These are phyloP conservation scores for Diploptera punctata DNA, from an alignment of 2,888 invertebrate species.

Conservation along the genomic window DNA sequence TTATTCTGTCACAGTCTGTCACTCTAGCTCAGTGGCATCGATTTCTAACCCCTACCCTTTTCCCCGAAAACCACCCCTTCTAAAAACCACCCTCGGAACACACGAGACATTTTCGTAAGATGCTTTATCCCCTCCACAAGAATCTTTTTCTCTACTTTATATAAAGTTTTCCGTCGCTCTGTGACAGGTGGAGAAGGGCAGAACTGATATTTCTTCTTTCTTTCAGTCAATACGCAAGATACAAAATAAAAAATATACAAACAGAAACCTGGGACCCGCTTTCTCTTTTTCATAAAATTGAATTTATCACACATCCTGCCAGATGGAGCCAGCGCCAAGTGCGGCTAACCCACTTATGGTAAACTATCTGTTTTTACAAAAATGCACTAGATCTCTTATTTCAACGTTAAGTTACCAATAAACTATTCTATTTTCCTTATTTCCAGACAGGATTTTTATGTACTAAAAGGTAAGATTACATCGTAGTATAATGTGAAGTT, in stretches of 20 bases:
- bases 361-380: no score
- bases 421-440: no score
- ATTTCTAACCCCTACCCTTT: conserved; percentile 28
- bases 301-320: conserved; percentile 39
- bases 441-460: no score
- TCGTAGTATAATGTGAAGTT: no score
- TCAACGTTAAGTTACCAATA: no score
- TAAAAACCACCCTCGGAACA: conserved; percentile 30
- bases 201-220: conserved; percentile 35
- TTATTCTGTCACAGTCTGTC: conserved; percentile 56
- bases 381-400: no score
- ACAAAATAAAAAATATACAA: conserved; percentile 33
- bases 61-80: neutral
- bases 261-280: conserved; percentile 27
- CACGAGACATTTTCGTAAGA: conserved; percentile 36
- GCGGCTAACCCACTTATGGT: no score
- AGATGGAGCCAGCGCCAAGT: neutral
- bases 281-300: conserved; percentile 38
- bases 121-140: conserved; percentile 25
- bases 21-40: conserved; percentile 44
- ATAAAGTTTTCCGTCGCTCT: conserved; percentile 39
- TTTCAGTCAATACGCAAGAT: conserved; percentile 38
- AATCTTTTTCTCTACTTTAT: conserved; percentile 38
- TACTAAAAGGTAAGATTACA: no score
- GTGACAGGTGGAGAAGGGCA: conserved; percentile 39